Evolutionary conservation across 2,888 invertebrate genomes (phyloP).

Genomic region (Pyrochroa serraticornis): DNA sequence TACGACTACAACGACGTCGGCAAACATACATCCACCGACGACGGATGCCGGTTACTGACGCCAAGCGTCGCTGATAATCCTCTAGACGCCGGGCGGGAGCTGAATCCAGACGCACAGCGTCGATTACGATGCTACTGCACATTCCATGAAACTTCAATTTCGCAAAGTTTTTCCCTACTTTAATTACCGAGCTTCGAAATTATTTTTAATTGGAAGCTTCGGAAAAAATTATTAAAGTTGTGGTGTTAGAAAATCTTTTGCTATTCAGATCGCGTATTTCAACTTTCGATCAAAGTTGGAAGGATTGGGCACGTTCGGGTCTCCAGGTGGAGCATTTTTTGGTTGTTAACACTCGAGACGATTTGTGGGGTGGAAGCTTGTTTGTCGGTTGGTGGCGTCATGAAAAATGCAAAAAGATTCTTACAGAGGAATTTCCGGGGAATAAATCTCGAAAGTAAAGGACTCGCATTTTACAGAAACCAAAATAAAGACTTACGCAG

Average conservation of each 20-base stretch:
- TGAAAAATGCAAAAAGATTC: too few species aligned
- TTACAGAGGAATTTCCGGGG: too few species aligned
- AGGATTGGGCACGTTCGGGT: conserved; percentile 5
- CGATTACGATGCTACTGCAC: conserved; percentile 10
- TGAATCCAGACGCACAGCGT: conserved; percentile 34
- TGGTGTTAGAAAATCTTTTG: too few species aligned
- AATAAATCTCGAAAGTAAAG: too few species aligned
- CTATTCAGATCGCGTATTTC: background rate
- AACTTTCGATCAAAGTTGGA: conserved; percentile 1
- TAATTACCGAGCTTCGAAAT: background rate
- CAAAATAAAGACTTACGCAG: too few species aligned
- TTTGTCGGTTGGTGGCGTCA: background rate
- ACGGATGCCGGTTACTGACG: conserved; percentile 50
- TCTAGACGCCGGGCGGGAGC: conserved; percentile 37
- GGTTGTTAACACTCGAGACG: background rate
- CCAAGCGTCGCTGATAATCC: conserved; percentile 49
- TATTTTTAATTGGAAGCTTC: background rate
- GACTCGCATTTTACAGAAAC: too few species aligned
- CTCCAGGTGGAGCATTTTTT: conserved; percentile 1
- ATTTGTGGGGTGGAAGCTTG: background rate
- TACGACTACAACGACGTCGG: conserved; percentile 21
- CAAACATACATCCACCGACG: conserved; percentile 41
- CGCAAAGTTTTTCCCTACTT: background rate
- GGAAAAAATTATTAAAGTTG: too few species aligned
- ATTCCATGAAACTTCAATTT: background rate